A percentile compares a stretch with the other conserved stretches of the same genome.
phyloP scores from a whole-genome alignment of 2,888 invertebrate genomes.

The Sphecodes monilicornis region DNA sequence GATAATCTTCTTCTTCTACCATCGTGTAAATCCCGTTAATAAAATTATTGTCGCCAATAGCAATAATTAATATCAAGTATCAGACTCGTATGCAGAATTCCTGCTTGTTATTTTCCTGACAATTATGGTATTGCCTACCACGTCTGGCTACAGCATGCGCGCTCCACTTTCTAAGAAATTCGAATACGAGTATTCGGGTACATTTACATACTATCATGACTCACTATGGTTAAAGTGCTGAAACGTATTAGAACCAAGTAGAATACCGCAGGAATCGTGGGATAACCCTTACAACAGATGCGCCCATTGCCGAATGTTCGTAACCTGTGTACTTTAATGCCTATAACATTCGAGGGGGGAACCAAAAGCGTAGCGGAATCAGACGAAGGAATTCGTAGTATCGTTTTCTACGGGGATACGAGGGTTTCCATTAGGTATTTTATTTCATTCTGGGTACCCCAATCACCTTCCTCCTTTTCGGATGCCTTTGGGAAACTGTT shows the following conservation, averaged over 20 bases:
- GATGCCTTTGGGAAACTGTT: slow-evolving; percentile 26
- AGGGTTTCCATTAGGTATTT: slow-evolving; percentile 48
- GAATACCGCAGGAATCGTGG: background rate
- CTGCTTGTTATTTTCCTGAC: background rate
- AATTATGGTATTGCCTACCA: background rate
- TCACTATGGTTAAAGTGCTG: slow-evolving; percentile 3
- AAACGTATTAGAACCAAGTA: slow-evolving; percentile 13
- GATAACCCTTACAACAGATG: slow-evolving; percentile 9
- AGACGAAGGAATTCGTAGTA: slow-evolving; percentile 55
- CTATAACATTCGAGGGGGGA: slow-evolving; percentile 27
- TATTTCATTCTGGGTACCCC: slow-evolving; percentile 32
- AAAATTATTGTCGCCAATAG: background rate
- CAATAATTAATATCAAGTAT: no score
- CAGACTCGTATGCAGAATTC: background rate
- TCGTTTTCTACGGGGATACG: slow-evolving; percentile 30
- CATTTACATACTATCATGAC: background rate
- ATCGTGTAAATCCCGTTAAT: background rate
- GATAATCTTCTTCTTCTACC: background rate
- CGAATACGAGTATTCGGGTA: background rate
- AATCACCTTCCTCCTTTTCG: background rate
- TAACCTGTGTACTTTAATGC: slow-evolving; percentile 50
- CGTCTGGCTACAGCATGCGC: background rate
- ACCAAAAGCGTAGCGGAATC: slow-evolving; percentile 23
- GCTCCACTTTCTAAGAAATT: background rate
- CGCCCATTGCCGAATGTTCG: slow-evolving; percentile 11